These are phyloP conservation scores for Beroe forskalii DNA, from an alignment of 37 sponge, comb jelly and placozoan genomes.

Conservation along the genomic window DNA sequence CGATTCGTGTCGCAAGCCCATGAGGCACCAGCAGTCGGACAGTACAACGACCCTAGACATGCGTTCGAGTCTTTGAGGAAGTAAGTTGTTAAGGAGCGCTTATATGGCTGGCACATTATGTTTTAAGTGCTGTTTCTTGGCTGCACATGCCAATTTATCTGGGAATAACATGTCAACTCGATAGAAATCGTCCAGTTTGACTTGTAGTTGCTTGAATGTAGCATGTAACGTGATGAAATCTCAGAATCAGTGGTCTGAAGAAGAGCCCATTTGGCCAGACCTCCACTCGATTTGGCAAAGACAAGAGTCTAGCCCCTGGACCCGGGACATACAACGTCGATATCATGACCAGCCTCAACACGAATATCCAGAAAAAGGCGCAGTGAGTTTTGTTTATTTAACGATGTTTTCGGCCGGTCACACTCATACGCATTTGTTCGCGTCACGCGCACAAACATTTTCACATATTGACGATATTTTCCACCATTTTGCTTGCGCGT, in stretches of 20 bases:
- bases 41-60: constrained; percentile 85
- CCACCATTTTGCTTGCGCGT: background rate
- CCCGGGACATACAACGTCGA: constrained; percentile 86
- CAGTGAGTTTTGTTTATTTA: constrained; percentile 66
- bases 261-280: constrained; percentile 93
- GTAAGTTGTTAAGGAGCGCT: too few species aligned
- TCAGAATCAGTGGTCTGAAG: constrained; percentile 72
- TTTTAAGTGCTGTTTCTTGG: too few species aligned
- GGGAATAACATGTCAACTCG: too few species aligned
- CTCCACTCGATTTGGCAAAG: constrained; percentile 74
- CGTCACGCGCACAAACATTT: background rate
- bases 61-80: constrained; percentile 73
- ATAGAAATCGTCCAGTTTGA: too few species aligned
- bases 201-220: too few species aligned
- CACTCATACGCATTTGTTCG: background rate
- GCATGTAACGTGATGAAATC: too few species aligned
- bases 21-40: constrained; percentile 77
- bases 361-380: constrained; percentile 73
- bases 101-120: too few species aligned
- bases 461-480: background rate
- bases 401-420: background rate
- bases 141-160: too few species aligned
- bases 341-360: constrained; percentile 72
- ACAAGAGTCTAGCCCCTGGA: constrained; percentile 68
- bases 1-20: constrained; percentile 73